These are phyloP conservation scores for Atrina japonica DNA, from an alignment of 2,888 invertebrate genomes.

Conservation along the genomic window DNA sequence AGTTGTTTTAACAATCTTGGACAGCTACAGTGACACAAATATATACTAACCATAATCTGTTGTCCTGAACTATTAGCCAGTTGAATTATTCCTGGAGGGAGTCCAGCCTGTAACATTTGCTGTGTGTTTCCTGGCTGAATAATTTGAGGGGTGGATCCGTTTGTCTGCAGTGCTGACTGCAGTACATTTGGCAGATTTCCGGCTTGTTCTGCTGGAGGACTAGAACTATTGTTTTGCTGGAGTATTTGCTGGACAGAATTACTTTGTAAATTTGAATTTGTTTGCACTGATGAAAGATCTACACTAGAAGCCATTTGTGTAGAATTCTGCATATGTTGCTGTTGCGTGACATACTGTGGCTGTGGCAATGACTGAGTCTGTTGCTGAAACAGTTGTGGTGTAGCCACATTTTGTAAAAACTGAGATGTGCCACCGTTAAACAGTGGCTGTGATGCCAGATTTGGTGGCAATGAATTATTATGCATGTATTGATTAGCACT, in stretches of 20 bases:
- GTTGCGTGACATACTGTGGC: not conserved
- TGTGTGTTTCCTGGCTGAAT: slow-evolving; percentile 14
- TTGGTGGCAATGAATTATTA: not conserved
- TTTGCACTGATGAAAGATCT: not conserved
- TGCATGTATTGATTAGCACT: too few species aligned
- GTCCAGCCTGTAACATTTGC: slow-evolving; percentile 23
- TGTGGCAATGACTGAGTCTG: not conserved
- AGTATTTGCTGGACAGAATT: not conserved
- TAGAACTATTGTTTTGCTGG: slow-evolving; percentile 3
- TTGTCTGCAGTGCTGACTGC: slow-evolving; percentile 16
- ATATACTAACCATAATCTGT: slow-evolving; percentile 29
- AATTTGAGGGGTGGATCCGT: not conserved
- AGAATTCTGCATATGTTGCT: not conserved
- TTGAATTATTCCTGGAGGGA: slow-evolving; percentile 18
- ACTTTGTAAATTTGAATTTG: not conserved
- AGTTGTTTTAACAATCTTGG: too few species aligned
- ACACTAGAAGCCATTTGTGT: not conserved
- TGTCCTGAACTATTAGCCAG: slow-evolving; percentile 13
- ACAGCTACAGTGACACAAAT: too few species aligned
- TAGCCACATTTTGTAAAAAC: slow-evolving; percentile 21
- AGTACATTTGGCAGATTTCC: slow-evolving; percentile 4
- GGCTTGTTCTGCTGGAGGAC: not conserved
- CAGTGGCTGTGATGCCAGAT: slow-evolving; percentile 30
- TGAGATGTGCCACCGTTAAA: slow-evolving; percentile 21
- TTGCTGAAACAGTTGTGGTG: slow-evolving; percentile 17